Evolutionary conservation across 2,888 invertebrate species (phyloP), one percentile per base, ranked within the genome.

Genomic region (Sarcophaga rosellei): DNA sequence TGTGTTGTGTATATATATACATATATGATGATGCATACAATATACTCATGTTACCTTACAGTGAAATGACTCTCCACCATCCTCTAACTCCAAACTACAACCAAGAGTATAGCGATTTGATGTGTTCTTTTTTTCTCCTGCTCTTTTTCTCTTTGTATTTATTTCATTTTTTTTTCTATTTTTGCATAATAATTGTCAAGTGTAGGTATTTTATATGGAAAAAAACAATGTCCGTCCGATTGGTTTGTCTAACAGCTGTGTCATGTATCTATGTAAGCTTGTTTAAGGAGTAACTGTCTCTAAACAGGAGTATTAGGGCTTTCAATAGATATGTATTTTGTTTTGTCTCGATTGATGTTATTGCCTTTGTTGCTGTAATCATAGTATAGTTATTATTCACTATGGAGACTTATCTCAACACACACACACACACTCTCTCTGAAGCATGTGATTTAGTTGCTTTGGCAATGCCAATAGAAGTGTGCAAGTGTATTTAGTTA

Each of bases 121-220:
- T 47, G 0, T 47, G 17, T 17, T 15, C 53, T 12, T 4, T 53
- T 53, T 17, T 53, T 1, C 15, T 53, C 4, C 12, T 62, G 62
- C 53, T 74, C 63, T 23, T 70, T 15, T 78, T 35, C 35, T 10
- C 35, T 75, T 59, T 65, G 25, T 35, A 53, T 62, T 82, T 53
- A 20, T 61, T 25, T 25, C 15, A 20, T 44, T 57, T 62, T 61
- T 12, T 70, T 53, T 77, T 47, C 47, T 76, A 47, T 78, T 63
- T 70, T 72, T 70, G 72, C 68, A 81, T 84, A 86, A 86, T 81
- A 86, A 75, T 81, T 84, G 78, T 81, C 81, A 81, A 78, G 57
- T 53, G 12, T 72, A 72, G 62, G 62, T 77, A 78, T 77, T 86
- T 86, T 70, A 74, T 83, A 62, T 70, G n/a, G 66, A 78, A 62